Conservation (phyloP, 2,797 vertebrate genomes). For the Lophotriccus pileatus region DNA sequence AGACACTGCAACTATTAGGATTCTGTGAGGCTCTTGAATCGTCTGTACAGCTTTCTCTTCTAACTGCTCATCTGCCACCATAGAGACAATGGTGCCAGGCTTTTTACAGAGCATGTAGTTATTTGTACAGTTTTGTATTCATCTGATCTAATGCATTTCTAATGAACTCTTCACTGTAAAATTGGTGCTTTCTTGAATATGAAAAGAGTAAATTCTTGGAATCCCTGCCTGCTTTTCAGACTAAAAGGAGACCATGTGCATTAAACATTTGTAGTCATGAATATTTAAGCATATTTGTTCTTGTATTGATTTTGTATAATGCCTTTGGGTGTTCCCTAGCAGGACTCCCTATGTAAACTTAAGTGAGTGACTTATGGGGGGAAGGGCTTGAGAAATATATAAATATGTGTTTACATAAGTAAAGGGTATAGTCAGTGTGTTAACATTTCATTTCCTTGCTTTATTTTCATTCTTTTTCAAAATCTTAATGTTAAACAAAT, state of each 20-base stretch:
- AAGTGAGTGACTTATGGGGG: neutral
- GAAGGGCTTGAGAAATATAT: neutral
- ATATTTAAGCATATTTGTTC: constrained; percentile 20
- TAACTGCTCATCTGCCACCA: neutral
- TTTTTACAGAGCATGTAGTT: neutral
- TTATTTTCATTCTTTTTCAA: neutral
- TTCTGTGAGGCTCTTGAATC: neutral
- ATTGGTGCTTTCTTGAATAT: constrained; percentile 18
- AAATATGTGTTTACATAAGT: constrained; percentile 11
- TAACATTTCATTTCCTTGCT: constrained; percentile 8
- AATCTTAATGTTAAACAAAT: neutral
- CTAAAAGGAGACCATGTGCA: neutral
- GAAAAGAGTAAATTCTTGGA: constrained; percentile 15
- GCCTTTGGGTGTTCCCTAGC: constrained; percentile 4
- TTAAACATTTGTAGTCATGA: constrained; percentile 42
- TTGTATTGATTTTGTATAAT: constrained; percentile 34
- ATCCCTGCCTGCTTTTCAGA: constrained; percentile 21
- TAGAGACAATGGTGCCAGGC: neutral
- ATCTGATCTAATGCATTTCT: constrained; percentile 21
- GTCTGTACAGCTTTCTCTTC: neutral
- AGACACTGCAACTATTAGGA: neutral
- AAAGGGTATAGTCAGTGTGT: neutral
- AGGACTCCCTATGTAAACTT: neutral
- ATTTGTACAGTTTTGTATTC: neutral
- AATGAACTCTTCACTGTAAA: constrained; percentile 3